Percentiles rank a stretch among this genome's conserved stretches.
These are phyloP conservation scores for Drosophila mayri DNA, from an alignment of 1,140 invertebrate species.

Conservation along the genomic window DNA sequence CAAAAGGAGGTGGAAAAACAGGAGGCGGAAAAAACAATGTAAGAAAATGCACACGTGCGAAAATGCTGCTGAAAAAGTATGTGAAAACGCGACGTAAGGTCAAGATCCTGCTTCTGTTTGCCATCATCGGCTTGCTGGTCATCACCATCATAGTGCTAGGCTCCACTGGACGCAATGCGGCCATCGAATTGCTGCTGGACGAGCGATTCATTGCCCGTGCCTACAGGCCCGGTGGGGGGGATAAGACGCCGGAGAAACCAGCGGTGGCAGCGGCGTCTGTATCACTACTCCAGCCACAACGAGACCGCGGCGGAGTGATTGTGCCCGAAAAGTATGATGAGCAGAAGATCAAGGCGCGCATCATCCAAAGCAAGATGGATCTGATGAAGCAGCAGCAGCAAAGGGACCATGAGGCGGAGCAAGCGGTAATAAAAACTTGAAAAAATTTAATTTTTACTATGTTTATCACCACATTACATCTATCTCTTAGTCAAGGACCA, in stretches of 20 bases:
- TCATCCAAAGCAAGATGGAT: conserved; percentile 78
- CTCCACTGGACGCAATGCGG: conserved; percentile 49
- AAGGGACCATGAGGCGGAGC: conserved; percentile 53
- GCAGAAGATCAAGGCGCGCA: conserved; percentile 76
- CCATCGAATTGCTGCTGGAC: conserved; percentile 71
- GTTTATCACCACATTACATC: not conserved
- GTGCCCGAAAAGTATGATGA: conserved; percentile 84
- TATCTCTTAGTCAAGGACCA: conserved; percentile 34
- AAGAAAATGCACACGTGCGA: conserved; percentile 63
- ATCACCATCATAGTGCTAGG: conserved; percentile 75
- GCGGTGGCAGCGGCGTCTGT: conserved; percentile 18
- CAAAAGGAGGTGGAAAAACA: conserved; percentile 32
- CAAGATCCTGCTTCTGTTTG: conserved; percentile 77
- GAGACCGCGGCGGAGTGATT: conserved; percentile 73
- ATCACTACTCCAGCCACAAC: conserved; percentile 55
- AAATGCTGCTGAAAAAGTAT: conserved; percentile 84
- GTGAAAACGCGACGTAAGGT: conserved; percentile 83
- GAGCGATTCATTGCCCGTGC: conserved; percentile 76
- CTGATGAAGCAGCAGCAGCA: conserved; percentile 73
- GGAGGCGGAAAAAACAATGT: conserved; percentile 57
- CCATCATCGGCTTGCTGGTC: conserved; percentile 73
- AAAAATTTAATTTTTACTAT: not conserved
- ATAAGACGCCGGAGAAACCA: conserved; percentile 28
- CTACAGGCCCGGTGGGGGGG: conserved; percentile 57
- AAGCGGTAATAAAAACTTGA: conserved; percentile 22